These are phyloP conservation scores for Danaus chrysippus DNA, from an alignment of 2,888 invertebrate genomes.

Conservation along the genomic window DNA sequence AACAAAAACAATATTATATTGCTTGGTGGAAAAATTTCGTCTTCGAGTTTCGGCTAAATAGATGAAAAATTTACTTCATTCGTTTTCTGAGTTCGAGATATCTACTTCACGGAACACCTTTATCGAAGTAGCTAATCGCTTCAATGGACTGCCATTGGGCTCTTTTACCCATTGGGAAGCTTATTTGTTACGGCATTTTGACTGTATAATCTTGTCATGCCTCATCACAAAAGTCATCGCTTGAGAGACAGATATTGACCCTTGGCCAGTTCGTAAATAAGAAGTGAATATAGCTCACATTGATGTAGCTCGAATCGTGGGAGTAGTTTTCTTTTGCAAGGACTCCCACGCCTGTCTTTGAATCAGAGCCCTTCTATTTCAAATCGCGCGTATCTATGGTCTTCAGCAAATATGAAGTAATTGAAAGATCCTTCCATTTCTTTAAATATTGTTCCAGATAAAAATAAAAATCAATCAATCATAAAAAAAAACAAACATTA, in stretches of 20 bases:
- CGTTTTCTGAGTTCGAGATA: slow-evolving; percentile 8
- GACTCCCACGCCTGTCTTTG: no score
- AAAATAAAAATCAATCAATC: no score
- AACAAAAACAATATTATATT: slow-evolving; percentile 7
- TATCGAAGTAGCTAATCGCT: slow-evolving; percentile 2
- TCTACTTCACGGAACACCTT: not conserved
- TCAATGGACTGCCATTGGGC: slow-evolving; percentile 4
- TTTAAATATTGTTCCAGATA: no score
- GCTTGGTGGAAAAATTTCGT: slow-evolving; percentile 6
- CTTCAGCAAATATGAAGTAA: no score
- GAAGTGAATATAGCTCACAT: no score
- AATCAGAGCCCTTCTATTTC: no score
- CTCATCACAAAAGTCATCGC: slow-evolving; percentile 3
- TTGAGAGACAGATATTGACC: slow-evolving; percentile 6
- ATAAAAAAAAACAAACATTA: no score
- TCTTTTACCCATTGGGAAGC: slow-evolving; percentile 8
- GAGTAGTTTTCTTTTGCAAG: no score
- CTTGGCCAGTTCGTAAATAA: slow-evolving; percentile 5
- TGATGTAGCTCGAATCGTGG: no score
- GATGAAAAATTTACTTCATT: not conserved
- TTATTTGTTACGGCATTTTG: no score
- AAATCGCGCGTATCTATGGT: no score
- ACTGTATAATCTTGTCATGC: slow-evolving; percentile 8
- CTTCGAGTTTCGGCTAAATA: slow-evolving; percentile 4
- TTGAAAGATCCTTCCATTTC: no score